Percentiles rank a stretch among this genome's conserved stretches.
These are phyloP conservation scores for Molossus molossus DNA, from an alignment of 2,797 vertebrate genomes.

Conservation along the genomic window DNA sequence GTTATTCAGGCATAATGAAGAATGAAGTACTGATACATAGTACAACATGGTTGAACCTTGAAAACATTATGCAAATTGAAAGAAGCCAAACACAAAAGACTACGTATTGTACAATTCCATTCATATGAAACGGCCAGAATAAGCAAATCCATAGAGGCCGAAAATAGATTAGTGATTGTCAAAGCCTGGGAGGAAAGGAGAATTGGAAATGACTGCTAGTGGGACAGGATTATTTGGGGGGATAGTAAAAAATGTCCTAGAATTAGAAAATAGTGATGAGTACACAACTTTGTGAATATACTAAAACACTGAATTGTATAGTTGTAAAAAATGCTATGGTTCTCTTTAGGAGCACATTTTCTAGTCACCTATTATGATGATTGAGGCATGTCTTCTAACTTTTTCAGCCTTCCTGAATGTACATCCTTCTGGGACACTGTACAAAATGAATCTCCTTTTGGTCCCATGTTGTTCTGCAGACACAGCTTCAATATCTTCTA, in stretches of 20 bases:
- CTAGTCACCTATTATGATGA: background rate
- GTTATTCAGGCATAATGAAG: slow-evolving; percentile 30
- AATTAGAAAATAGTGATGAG: background rate
- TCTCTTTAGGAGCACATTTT: slow-evolving; percentile 40
- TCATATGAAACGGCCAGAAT: background rate
- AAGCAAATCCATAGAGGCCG: background rate
- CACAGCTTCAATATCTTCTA: background rate
- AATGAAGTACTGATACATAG: background rate
- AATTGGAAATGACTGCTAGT: background rate
- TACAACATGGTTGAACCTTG: background rate
- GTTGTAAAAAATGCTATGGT: background rate
- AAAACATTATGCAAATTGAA: background rate
- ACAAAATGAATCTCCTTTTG: slow-evolving; percentile 6
- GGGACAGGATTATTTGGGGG: background rate
- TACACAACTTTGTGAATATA: background rate
- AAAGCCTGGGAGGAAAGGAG: background rate
- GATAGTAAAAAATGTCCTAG: slow-evolving; percentile 35
- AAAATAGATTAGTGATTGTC: background rate
- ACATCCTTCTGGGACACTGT: background rate
- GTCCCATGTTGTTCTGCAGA: background rate
- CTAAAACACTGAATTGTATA: background rate
- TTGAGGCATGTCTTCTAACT: background rate
- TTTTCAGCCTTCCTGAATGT: slow-evolving; percentile 39
- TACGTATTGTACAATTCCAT: background rate
- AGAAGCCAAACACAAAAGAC: background rate